A percentile compares a stretch with the other conserved stretches of the same genome.
These are phyloP conservation scores for Hybognathus amarus DNA, from an alignment of 2,797 vertebrate species.

Conservation along the genomic window DNA sequence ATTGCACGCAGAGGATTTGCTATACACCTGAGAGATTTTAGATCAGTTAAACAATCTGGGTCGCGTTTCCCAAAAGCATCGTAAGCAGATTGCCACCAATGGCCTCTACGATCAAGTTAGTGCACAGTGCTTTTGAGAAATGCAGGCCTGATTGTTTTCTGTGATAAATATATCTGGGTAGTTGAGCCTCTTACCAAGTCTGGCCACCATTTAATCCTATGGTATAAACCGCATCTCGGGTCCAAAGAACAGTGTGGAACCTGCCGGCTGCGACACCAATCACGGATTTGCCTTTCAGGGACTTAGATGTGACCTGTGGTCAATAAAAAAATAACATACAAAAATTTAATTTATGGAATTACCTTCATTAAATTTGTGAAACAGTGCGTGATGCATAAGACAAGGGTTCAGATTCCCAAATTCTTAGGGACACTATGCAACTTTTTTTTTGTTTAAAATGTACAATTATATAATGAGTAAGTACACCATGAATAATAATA, in stretches of 20 bases:
- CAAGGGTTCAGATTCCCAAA: not conserved
- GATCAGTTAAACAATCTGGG: constrained; percentile 8
- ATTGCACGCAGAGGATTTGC: not conserved
- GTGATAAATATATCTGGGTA: not conserved
- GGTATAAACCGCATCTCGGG: constrained; percentile 93
- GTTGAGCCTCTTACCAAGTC: constrained; percentile 81
- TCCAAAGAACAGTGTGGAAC: constrained; percentile 98
- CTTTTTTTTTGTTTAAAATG: not conserved
- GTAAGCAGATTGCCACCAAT: not conserved
- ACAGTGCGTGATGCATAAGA: not conserved
- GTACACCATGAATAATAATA: not conserved
- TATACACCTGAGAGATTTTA: constrained; percentile 1
- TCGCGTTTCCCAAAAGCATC: not conserved
- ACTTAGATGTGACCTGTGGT: constrained; percentile 89
- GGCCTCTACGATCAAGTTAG: not conserved
- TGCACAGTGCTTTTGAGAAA: not conserved
- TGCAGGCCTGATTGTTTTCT: not conserved
- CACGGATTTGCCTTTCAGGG: constrained; percentile 88
- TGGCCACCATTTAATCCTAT: constrained; percentile 97
- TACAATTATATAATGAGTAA: not conserved
- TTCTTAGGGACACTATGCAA: not conserved
- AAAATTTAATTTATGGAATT: not conserved
- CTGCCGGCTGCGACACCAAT: constrained; percentile 93
- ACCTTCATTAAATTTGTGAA: not conserved
- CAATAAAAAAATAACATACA: constrained; percentile 11